Conservation (phyloP, 37 sponge, comb jelly and placozoan species). For the Diacarnus erythraeanus region DNA sequence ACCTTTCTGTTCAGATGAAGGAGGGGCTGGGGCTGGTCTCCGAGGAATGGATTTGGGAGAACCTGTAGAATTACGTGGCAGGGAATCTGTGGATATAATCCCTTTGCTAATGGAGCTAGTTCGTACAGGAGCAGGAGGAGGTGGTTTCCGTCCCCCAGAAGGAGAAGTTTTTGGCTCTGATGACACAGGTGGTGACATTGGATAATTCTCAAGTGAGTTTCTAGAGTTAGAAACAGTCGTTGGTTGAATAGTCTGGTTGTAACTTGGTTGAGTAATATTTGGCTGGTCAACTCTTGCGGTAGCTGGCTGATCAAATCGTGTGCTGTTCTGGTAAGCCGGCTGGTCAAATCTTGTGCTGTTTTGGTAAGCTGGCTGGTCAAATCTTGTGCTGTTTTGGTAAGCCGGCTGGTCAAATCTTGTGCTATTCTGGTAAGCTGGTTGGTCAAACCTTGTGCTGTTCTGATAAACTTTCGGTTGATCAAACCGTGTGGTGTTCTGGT, state of each 20-base stretch:
- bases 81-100: not conserved
- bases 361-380: not conserved
- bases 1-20: too few relatives aligned
- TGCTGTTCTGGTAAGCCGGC: not conserved
- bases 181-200: too few relatives aligned
- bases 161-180: not conserved
- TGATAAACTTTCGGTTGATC: not conserved
- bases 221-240: too few relatives aligned
- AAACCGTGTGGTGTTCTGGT: constrained; percentile 2
- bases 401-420: constrained; percentile 6
- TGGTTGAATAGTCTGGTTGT: too few relatives aligned
- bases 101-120: not conserved
- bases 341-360: not conserved
- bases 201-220: too few relatives aligned
- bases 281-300: not conserved
- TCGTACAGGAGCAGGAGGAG: not conserved
- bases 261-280: too few relatives aligned
- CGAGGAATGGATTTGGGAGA: too few relatives aligned
- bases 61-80: not conserved
- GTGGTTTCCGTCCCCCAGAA: not conserved
- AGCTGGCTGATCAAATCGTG: not conserved
- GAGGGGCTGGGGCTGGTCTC: not conserved
- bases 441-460: not conserved
- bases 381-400: constrained; percentile 5
- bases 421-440: not conserved